phyloP scores from a whole-genome alignment of 2,888 invertebrate genomes.

The Phania funesta region DNA sequence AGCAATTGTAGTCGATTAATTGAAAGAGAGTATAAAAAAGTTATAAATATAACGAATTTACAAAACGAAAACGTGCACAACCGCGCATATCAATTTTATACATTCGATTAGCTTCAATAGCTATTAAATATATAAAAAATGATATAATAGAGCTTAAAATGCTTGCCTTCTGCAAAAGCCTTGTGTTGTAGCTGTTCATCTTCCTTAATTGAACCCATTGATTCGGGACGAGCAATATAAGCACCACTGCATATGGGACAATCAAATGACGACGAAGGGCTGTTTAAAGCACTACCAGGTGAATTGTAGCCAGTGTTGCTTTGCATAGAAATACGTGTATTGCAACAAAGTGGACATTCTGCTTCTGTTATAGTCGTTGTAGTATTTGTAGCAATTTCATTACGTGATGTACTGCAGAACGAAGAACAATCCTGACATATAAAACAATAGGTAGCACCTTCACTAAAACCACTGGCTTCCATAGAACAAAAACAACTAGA shows the following conservation, averaged over 20 bases:
- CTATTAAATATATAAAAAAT: conserved; percentile 43
- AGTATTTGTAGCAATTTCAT: conserved; percentile 71
- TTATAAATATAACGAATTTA: conserved; percentile 64
- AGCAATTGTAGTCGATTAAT: conserved; percentile 37
- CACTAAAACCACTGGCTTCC: conserved; percentile 75
- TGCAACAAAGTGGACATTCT: conserved; percentile 74
- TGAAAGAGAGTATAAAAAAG: conserved; percentile 26
- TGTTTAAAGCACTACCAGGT: conserved; percentile 35
- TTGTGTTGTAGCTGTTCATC: conserved; percentile 43
- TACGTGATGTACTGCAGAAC: conserved; percentile 67
- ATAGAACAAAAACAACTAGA: conserved; percentile 75
- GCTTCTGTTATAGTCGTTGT: conserved; percentile 73
- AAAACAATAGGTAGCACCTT: conserved; percentile 75
- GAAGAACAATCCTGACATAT: conserved; percentile 75
- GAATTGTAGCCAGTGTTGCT: conserved; percentile 17
- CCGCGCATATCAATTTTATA: conserved; percentile 62
- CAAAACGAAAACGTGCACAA: conserved; percentile 70
- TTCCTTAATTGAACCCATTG: conserved; percentile 59
- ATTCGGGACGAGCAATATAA: conserved; percentile 63
- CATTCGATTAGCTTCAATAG: conserved; percentile 33
- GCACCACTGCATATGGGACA: conserved; percentile 73
- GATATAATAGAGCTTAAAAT: conserved; percentile 71
- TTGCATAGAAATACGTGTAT: conserved; percentile 34
- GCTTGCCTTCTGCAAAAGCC: conserved; percentile 75
- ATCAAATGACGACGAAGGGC: conserved; percentile 70